Evolutionary conservation across 2,888 invertebrate genomes (phyloP), one percentile per base, ranked within the genome.

Genomic region (Eilema sororculum): DNA sequence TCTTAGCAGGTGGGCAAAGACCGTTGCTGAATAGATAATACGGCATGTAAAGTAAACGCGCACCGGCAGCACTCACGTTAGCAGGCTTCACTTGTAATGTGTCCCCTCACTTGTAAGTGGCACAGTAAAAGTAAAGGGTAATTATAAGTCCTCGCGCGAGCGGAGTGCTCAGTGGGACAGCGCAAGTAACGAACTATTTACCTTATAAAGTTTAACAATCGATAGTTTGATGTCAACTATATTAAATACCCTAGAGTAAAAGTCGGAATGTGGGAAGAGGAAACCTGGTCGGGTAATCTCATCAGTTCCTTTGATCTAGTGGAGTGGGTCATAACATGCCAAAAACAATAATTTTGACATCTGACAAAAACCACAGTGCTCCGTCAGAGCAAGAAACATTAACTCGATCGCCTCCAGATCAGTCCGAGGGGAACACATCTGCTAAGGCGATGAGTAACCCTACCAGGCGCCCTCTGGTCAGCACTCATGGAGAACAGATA

Each of bases 11-110:
- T 63, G 63, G 63, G 3, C 46, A 20, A 28, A 63, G 12, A 63
- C 64, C 64, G 64, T 64, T 64, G 52, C 52, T 52, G 46, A 64
- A 52, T 52, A 46, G 46, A 52, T 64, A 52, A 64, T n/a, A 28
- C 28, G 64, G 28, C 46, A 28, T 46, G 28, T 52, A 46, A 64
- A 12, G 52, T 52, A 52, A 58, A 13, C 46, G 20, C 20, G 63
- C 25, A 25, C 37, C 20, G 41, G 63, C 41, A 63, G 46, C 46
- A 46, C 64, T 64, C 0, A 28, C 10, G 52, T 64, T 52, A 64
- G 52, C 28, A 10, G 64, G 64, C 64, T 64, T 64, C 64, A 12
- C 6, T 46, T 13, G 25, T 28, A 52, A 52, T 46, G 52, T n/a
- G 46, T 46, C 28, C n/a, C n/a, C 8, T 24, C 46, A 28, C 52